Base-by-base conservation (phyloP, 2,113 vertebrate genomes). In the Arothron firmamentum region DNA sequence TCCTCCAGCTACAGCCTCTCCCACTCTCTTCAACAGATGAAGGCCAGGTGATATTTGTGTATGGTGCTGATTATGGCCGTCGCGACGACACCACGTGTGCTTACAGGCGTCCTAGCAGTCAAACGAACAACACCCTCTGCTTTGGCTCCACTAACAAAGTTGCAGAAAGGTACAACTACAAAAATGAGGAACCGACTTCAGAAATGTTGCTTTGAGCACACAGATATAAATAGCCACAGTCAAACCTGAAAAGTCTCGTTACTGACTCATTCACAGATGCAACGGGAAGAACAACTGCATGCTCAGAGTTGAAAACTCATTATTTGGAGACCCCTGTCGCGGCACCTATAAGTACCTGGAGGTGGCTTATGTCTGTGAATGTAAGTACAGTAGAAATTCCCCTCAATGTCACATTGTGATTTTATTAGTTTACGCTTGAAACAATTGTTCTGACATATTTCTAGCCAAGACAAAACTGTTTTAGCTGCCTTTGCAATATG, bases 211-310 rank as follows among this genome's bases (percentile, higher is more conserved):
- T 34, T 34, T 34, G 3, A 34, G 31, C 31, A 34, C 31, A 34
- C 31, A 6, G 6, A 10, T 34, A 10, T 9, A 10, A 34, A 34
- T 1, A 34, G 9, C 6, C 8, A 9, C 16, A 49, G 14, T 38
- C 2, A 45, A 41, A 5, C 31, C 12, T 59, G 15, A 25, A 1
- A 9, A 60, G 12, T 63, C n/a, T 41, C 21, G 10, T 60, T 31
- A 1, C 23, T 53, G 15, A 5, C 59, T 15, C 12, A 12, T 78
- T 14, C 18, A 61, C 70, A 87, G 85, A 2, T 87, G 83, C 4
- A 66, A 78, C 6, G 77, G 79, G 10, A 61, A 66, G 52, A 80
- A 65, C 56, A 77, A 19, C 54, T 87, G 85, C 3, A 43, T 16
- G 0, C 7, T 87, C 48, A 5, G 0, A 0, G 79, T 19, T 0